These are phyloP conservation scores for Turnix velox DNA, from an alignment of 2,113 vertebrate species.

Conservation along the genomic window DNA sequence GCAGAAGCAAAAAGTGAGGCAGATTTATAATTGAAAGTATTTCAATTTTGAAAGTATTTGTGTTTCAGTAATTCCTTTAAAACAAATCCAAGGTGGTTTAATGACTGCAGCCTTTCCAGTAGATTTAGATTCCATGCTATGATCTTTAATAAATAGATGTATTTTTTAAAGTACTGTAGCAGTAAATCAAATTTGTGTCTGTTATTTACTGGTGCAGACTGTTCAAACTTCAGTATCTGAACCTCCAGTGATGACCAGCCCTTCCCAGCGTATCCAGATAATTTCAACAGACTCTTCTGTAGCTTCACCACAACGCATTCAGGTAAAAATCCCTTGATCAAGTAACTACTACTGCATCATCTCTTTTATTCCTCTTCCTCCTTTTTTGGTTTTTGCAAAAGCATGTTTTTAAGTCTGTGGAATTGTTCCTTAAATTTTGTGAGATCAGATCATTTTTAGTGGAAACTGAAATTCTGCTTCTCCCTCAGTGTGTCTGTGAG, in stretches of 20 bases:
- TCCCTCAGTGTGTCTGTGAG: background rate
- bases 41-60: background rate
- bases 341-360: background rate
- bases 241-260: slow-evolving; percentile 90
- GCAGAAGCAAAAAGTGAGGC: background rate
- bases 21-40: background rate
- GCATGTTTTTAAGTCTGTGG: background rate
- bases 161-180: background rate
- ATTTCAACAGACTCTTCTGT: slow-evolving; percentile 87
- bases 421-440: background rate
- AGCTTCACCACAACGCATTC: slow-evolving; percentile 88
- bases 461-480: background rate
- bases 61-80: background rate
- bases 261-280: slow-evolving; percentile 91
- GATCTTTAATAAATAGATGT: background rate
- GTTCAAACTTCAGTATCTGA: slow-evolving; percentile 77
- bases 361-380: background rate
- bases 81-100: background rate
- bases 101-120: background rate
- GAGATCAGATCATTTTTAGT: background rate
- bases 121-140: background rate
- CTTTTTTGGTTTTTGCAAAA: background rate
- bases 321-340: slow-evolving; percentile 72
- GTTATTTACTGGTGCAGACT: slow-evolving; percentile 68
- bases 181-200: background rate